These are phyloP conservation scores for Chaetura pelagica DNA, from an alignment of 2,113 vertebrate genomes.

Conservation along the genomic window DNA sequence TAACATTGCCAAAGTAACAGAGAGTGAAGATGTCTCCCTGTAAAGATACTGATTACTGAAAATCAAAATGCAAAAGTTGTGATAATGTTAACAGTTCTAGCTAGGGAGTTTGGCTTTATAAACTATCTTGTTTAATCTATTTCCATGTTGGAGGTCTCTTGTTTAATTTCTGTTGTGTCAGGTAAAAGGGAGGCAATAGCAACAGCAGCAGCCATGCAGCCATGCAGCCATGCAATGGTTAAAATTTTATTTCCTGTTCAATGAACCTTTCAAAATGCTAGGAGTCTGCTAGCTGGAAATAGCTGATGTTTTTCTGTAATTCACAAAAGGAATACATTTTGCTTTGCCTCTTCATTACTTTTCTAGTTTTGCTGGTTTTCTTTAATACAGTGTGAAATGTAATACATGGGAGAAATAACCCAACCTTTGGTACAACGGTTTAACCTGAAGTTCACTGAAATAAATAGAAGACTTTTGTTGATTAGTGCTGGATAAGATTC, in stretches of 20 bases:
- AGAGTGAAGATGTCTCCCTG: neutral
- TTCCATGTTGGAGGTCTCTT: slow-evolving; percentile 19
- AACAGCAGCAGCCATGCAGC: neutral
- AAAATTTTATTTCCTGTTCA: slow-evolving; percentile 12
- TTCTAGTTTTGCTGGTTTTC: neutral
- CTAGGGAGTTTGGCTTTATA: neutral
- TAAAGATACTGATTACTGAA: neutral
- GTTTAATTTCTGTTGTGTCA: slow-evolving; percentile 24
- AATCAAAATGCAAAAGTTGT: neutral
- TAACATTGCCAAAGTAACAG: neutral
- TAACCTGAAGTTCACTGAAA: neutral
- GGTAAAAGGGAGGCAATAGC: neutral
- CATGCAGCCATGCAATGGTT: neutral
- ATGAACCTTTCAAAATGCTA: slow-evolving; percentile 11
- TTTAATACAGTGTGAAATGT: neutral
- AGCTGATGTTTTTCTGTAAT: neutral
- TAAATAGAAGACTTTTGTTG: neutral
- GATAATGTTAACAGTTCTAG: neutral
- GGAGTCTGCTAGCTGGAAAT: neutral
- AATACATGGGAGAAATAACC: neutral
- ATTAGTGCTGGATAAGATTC: neutral
- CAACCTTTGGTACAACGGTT: neutral
- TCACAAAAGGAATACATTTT: neutral
- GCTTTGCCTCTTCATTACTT: neutral
- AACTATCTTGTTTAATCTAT: slow-evolving; percentile 36